Percentiles rank a stretch among this genome's conserved stretches.
Evolutionary conservation across 2,113 vertebrate species (phyloP).

Genomic region (Argyrosomus japonicus): DNA sequence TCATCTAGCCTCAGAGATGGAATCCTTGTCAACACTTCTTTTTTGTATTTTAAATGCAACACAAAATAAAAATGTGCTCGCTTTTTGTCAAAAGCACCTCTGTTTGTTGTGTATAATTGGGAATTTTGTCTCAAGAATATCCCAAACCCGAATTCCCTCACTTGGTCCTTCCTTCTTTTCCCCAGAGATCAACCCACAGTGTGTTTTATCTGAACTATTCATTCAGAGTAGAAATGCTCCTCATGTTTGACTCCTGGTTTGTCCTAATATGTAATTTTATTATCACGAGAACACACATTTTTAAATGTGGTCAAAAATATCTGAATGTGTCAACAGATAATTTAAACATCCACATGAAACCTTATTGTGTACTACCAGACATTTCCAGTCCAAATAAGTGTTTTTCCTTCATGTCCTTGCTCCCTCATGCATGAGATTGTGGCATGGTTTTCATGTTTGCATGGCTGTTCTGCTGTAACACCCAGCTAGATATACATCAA

Average conservation of each 20-base stretch:
- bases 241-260: conserved; percentile 9
- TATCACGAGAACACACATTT: not conserved
- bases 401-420: conserved; percentile 23
- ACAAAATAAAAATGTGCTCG: conserved; percentile 77
- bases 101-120: conserved; percentile 71
- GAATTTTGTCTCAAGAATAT: conserved; percentile 38
- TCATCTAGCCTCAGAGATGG: conserved; percentile 54
- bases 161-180: not conserved
- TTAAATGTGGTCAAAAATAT: not conserved
- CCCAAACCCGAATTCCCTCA: conserved; percentile 38
- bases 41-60: conserved; percentile 78
- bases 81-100: conserved; percentile 71
- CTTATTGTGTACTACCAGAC: not conserved
- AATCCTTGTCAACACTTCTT: conserved; percentile 58
- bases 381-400: conserved; percentile 15
- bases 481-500: conserved; percentile 20
- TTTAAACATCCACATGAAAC: conserved; percentile 10
- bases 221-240: conserved; percentile 5
- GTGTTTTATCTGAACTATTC: not conserved
- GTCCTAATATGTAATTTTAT: not conserved
- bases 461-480: conserved; percentile 66
- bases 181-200: conserved; percentile 9
- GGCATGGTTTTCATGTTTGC: conserved; percentile 75
- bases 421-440: conserved; percentile 72
- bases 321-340: not conserved